Percentiles rank a stretch among this genome's conserved stretches.
These are phyloP conservation scores for Oreochromis mossambicus DNA, from an alignment of 2,797 vertebrate species.

Conservation along the genomic window DNA sequence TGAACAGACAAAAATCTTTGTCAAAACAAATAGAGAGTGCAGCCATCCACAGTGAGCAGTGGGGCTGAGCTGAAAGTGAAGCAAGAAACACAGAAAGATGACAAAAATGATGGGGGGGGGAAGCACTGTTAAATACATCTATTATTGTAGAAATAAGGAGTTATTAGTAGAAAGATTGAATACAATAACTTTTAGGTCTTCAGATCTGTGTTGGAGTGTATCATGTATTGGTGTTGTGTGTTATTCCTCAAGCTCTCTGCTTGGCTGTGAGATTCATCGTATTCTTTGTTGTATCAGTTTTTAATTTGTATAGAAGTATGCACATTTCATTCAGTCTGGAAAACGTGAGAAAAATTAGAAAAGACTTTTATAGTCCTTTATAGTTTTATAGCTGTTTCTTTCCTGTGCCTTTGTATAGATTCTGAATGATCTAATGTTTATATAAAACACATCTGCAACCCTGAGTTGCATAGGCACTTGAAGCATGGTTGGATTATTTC, in stretches of 20 bases:
- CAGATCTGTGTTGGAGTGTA: background rate
- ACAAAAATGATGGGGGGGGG: background rate
- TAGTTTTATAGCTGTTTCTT: background rate
- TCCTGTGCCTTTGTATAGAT: background rate
- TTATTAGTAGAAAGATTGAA: background rate
- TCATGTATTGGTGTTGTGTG: background rate
- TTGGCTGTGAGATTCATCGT: too few relatives aligned
- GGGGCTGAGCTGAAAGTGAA: background rate
- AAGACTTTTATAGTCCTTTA: background rate
- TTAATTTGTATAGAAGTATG: too few relatives aligned
- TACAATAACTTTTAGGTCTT: background rate
- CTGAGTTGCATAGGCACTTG: background rate
- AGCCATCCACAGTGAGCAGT: background rate
- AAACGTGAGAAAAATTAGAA: too few relatives aligned
- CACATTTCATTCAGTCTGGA: too few relatives aligned
- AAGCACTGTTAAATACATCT: background rate
- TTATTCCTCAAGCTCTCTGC: background rate
- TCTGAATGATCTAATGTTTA: background rate
- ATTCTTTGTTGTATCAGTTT: too few relatives aligned
- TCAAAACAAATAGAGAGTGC: background rate
- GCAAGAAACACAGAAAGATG: background rate
- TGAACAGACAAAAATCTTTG: background rate
- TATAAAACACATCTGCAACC: background rate
- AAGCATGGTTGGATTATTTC: background rate
- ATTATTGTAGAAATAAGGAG: background rate